Conservation (phyloP, 2,113 vertebrate species). For the Carassius carassius region DNA sequence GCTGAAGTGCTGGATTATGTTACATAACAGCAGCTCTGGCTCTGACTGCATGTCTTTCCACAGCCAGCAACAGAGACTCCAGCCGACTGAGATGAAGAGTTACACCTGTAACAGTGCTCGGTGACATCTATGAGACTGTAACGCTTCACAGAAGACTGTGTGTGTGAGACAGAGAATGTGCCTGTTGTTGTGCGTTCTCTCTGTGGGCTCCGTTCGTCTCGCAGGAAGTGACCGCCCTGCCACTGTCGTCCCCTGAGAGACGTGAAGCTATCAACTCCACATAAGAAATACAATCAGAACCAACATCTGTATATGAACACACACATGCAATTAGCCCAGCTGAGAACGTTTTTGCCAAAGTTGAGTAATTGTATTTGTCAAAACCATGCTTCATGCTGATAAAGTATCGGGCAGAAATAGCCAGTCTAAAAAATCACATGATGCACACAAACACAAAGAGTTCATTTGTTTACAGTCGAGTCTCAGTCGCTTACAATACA, state of each 20-base stretch:
- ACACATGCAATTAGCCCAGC: too few relatives aligned
- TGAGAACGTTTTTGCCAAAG: not conserved
- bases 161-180: not conserved
- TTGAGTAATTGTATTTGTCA: not conserved
- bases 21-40: not conserved
- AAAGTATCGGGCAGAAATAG: not conserved
- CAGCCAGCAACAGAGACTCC: too few relatives aligned
- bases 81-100: not conserved
- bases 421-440: not conserved
- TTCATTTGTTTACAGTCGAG: too few relatives aligned
- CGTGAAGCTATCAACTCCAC: not conserved
- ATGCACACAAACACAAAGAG: too few relatives aligned
- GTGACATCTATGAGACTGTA: not conserved
- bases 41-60: not conserved
- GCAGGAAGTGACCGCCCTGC: not conserved
- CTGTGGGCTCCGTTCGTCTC: not conserved
- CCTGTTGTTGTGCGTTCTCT: constrained; percentile 2
- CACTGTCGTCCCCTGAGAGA: not conserved
- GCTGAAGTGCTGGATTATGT: not conserved
- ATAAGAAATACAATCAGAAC: not conserved
- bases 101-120: too few relatives aligned
- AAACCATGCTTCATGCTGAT: not conserved
- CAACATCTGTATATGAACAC: not conserved
- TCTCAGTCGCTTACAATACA: too few relatives aligned
- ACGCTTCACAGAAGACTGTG: too few relatives aligned